phyloP scores from a whole-genome alignment of 2,113 vertebrate genomes.

The Myrmecophaga tridactyla region DNA sequence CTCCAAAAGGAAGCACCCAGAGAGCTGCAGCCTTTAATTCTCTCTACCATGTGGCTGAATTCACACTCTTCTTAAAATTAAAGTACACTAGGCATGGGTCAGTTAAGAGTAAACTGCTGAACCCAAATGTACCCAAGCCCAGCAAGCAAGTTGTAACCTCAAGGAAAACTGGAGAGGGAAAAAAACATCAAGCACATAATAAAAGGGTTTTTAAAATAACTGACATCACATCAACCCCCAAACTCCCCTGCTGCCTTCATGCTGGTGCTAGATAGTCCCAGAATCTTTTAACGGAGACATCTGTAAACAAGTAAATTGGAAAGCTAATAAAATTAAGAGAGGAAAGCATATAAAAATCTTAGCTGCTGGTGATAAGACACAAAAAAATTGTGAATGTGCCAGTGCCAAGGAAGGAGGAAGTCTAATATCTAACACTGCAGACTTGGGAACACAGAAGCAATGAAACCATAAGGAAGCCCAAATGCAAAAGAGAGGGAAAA shows the following conservation, averaged over 20 bases:
- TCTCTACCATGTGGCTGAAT: constrained; percentile 45
- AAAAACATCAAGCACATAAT: constrained; percentile 39
- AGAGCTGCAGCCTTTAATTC: constrained; percentile 22
- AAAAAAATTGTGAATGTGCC: constrained; percentile 65
- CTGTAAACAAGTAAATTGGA: constrained; percentile 59
- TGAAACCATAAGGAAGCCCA: constrained; percentile 70
- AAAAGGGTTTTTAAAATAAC: constrained; percentile 51
- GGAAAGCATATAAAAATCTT: constrained; percentile 65
- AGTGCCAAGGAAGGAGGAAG: constrained; percentile 80
- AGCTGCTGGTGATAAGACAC: constrained; percentile 73
- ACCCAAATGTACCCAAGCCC: constrained; percentile 8
- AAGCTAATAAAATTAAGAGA: constrained; percentile 62
- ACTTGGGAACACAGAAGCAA: constrained; percentile 82
- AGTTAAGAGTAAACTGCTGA: constrained; percentile 51
- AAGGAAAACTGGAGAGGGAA: constrained; percentile 61
- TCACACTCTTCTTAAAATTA: constrained; percentile 56
- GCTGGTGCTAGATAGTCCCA: constrained; percentile 53
- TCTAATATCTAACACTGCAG: constrained; percentile 77
- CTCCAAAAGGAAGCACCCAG: constrained; percentile 42
- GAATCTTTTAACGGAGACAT: constrained; percentile 68
- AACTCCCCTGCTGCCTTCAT: neutral
- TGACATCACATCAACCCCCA: constrained; percentile 26
- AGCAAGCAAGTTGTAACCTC: constrained; percentile 36
- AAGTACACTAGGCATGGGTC: constrained; percentile 24
- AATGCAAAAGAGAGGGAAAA: constrained; percentile 36